A percentile compares a stretch with the other conserved stretches of the same genome.
Conservation (phyloP, 2,113 vertebrate genomes). For the Pleuronectes platessa region DNA sequence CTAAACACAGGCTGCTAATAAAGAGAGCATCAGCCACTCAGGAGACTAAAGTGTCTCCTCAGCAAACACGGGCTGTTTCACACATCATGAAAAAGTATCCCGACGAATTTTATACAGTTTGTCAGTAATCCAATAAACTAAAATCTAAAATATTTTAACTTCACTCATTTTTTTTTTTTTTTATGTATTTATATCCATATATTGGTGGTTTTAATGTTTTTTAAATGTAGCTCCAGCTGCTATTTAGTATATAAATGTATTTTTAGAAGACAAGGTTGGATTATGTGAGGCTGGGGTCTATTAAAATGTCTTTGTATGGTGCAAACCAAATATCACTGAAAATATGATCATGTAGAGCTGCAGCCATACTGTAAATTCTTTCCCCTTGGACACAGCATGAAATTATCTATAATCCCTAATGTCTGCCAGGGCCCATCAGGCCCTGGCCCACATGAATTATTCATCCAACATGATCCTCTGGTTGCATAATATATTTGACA, state of each 20-base stretch:
- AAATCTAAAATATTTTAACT: too few species aligned
- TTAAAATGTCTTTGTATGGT: background rate
- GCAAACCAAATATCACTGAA: background rate
- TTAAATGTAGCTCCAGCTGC: too few species aligned
- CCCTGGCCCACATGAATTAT: background rate
- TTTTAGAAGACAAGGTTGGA: background rate
- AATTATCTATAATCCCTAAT: background rate
- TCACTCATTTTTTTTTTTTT: too few species aligned
- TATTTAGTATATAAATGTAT: too few species aligned
- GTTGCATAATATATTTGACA: conserved; percentile 5
- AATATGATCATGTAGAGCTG: background rate
- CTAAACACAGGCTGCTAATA: conserved; percentile 25
- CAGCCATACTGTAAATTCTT: background rate
- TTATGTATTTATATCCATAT: too few species aligned
- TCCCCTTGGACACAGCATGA: background rate
- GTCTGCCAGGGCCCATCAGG: background rate
- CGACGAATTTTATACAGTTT: background rate
- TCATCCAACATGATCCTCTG: background rate
- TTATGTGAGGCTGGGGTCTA: background rate
- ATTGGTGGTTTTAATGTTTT: too few species aligned
- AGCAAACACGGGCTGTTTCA: conserved; percentile 30
- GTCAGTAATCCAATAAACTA: too few species aligned
- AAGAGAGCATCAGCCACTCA: conserved; percentile 45
- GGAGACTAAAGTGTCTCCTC: conserved; percentile 33
- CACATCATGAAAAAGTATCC: background rate